Base-by-base conservation (phyloP, 2,888 invertebrate genomes). In the Leptura quadrifasciata region DNA sequence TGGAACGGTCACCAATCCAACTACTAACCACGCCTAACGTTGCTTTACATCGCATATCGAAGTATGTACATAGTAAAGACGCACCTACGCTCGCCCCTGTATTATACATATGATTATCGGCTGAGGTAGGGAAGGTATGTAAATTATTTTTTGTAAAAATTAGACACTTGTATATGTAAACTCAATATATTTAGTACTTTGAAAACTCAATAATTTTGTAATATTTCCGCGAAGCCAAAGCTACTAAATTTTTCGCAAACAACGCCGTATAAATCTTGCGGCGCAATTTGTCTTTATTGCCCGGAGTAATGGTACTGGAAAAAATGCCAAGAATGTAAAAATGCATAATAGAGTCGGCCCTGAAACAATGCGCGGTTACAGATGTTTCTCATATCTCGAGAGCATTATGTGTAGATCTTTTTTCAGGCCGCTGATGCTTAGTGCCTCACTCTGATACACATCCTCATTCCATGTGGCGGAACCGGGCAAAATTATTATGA, bases 401-500 rank as follows among this genome's bases (percentile, higher is more conserved):
- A 20, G 47, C 70, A 71, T 71, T 63, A 63, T 71, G 70, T 61
- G 70, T 21, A 18, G 70, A 61, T 71, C 70, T 60, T 71, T 69
- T 71, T 71, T 58, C 52, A 61, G 61, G 24, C 55, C 24, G 20
- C 52, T 68, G 73, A 68, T 68, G 67, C 15, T 52, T 20, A 67
- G 67, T 67, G 67, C 73, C 67, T 60, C 65, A 57, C 61, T 64
- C 61, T 35, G 72, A 72, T 72, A 63, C 72, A 71, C 65, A 75
- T 75, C 75, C 75, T 75, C 75, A 72, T 75, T 71, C 75, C 71
- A 58, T 52, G 57, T 39, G 63, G 52, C 68, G 69, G 69, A 73
- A 67, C 65, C n/a, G 20, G 24, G 65, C 72, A 63, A 68, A 76
- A 76, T 72, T 65, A 65, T 76, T 31, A 61, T 74, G 72, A 72